Evolutionary conservation across 2,797 vertebrate species (phyloP).

Genomic region (Chaenodraco wilsoni): DNA sequence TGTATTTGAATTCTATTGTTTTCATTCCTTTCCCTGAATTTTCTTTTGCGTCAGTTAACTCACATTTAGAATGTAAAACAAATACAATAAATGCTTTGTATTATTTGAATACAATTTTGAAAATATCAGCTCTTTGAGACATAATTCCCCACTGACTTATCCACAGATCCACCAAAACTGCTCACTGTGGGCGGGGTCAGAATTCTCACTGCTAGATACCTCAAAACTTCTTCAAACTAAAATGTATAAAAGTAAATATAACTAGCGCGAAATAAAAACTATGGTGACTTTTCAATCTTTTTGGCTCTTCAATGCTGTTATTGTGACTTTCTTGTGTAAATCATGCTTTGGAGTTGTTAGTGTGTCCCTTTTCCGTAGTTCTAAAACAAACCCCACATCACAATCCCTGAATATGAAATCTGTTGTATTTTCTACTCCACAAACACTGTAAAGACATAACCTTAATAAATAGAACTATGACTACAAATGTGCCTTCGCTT

Average conservation of each 20-base stretch:
- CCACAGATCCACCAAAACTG: background rate
- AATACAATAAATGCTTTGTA: background rate
- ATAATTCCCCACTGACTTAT: background rate
- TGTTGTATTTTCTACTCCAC: conserved; percentile 16
- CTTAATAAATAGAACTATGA: conserved; percentile 18
- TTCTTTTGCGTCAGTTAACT: background rate
- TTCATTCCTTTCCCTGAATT: background rate
- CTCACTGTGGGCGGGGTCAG: background rate
- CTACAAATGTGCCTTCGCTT: background rate
- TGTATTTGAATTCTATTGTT: conserved; percentile 2
- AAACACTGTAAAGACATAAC: conserved; percentile 15
- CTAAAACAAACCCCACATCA: conserved; percentile 35
- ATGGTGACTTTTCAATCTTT: no score
- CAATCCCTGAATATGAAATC: conserved; percentile 4
- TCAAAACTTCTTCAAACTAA: conserved; percentile 1
- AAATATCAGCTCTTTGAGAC: background rate
- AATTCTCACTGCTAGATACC: background rate
- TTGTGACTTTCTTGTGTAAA: conserved; percentile 47
- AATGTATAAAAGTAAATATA: background rate
- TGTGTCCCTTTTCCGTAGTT: conserved; percentile 49
- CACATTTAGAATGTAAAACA: background rate
- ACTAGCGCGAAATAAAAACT: no score
- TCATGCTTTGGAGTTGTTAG: conserved; percentile 7
- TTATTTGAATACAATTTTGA: conserved; percentile 1
- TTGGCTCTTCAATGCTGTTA: conserved; percentile 3